Evolutionary conservation across 2,888 invertebrate species (phyloP).

Genomic region (Scaptomyza polygonia): DNA sequence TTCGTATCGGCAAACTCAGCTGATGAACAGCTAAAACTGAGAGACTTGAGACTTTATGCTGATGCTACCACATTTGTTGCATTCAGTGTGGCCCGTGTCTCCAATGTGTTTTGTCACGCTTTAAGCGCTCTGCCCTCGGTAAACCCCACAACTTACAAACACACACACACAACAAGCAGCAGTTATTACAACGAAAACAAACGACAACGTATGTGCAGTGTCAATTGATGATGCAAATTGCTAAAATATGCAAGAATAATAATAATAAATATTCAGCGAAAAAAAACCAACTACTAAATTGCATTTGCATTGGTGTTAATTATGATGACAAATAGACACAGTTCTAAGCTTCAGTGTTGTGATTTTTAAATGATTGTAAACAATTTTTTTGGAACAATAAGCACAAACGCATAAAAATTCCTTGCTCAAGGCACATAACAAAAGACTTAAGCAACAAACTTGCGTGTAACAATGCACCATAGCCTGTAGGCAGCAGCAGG

Average conservation of each 20-base stretch:
- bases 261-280: slow-evolving; percentile 4
- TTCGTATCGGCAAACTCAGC: slow-evolving; percentile 55
- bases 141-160: slow-evolving; percentile 12
- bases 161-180: slow-evolving; percentile 25
- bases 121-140: slow-evolving; percentile 70
- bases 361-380: too few species aligned
- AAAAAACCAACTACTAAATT: slow-evolving; percentile 10
- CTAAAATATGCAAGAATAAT: slow-evolving; percentile 18
- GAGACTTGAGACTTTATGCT: slow-evolving; percentile 79
- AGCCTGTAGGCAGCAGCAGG: slow-evolving; percentile 44
- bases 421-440: slow-evolving; percentile 54
- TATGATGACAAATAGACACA: slow-evolving; percentile 23
- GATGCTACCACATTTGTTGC: slow-evolving; percentile 80
- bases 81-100: slow-evolving; percentile 85
- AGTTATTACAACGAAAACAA: slow-evolving; percentile 17
- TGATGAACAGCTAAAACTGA: slow-evolving; percentile 50
- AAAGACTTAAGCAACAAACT: slow-evolving; percentile 75
- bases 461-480: slow-evolving; percentile 68
- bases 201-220: slow-evolving; percentile 69
- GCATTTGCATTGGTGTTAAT: slow-evolving; percentile 46
- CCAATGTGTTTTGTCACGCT: slow-evolving; percentile 84
- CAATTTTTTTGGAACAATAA: slow-evolving; percentile 7
- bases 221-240: slow-evolving; percentile 43
- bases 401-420: slow-evolving; percentile 44
- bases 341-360: too few species aligned